A percentile compares a stretch with the other conserved stretches of the same genome.
Conservation (phyloP, 2,113 vertebrate species). For the Barnardius zonarius region DNA sequence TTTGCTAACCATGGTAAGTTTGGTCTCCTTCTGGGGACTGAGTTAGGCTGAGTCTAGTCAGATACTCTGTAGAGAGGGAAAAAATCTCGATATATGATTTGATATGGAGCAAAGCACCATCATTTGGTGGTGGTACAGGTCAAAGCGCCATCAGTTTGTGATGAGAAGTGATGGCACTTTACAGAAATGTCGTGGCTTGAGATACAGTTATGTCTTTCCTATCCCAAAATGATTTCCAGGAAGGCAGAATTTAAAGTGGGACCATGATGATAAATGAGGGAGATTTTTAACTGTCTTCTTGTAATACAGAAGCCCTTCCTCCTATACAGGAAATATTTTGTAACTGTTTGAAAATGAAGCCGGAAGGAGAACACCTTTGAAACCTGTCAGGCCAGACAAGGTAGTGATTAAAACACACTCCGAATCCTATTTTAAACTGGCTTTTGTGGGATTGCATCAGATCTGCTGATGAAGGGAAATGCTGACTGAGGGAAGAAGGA, state of each 20-base stretch:
- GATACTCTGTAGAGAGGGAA: background rate
- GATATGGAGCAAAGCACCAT: background rate
- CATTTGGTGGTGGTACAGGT: background rate
- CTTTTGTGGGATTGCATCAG: background rate
- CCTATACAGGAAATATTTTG: background rate
- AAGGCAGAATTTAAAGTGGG: background rate
- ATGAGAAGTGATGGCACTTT: background rate
- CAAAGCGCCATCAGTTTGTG: background rate
- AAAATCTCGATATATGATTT: background rate
- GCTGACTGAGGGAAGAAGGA: background rate
- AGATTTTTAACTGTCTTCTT: background rate
- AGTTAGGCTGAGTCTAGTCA: background rate
- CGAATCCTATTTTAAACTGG: background rate
- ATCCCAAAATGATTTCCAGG: constrained; percentile 7
- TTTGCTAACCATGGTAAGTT: background rate
- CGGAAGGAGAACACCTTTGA: background rate
- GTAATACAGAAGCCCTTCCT: background rate
- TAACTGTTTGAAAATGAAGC: background rate
- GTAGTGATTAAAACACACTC: background rate
- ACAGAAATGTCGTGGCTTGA: background rate
- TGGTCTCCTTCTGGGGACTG: background rate
- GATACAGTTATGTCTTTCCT: background rate
- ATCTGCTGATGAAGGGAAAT: background rate
- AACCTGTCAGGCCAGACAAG: background rate
- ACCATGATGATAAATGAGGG: background rate